Percentiles rank a stretch among this genome's conserved stretches.
Evolutionary conservation across 2,797 vertebrate genomes (phyloP).

Genomic region (Graptemys geographica): DNA sequence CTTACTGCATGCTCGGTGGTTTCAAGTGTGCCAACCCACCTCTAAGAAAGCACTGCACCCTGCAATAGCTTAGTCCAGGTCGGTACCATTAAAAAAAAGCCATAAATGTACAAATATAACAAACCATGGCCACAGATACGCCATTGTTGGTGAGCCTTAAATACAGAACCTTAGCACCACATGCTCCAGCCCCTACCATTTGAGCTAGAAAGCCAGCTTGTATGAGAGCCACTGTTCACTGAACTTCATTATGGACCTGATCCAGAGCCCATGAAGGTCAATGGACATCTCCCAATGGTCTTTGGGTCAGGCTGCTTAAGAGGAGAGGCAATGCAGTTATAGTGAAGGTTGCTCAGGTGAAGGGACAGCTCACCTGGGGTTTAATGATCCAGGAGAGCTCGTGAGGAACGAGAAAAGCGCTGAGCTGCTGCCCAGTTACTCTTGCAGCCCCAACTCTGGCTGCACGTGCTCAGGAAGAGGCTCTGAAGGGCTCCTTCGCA

Average conservation of each 20-base stretch:
- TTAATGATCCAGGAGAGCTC: neutral
- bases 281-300: neutral
- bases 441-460: neutral
- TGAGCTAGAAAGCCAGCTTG: too few relatives aligned
- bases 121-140: too few relatives aligned
- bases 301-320: neutral
- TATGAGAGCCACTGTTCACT: neutral
- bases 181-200: too few relatives aligned
- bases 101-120: too few relatives aligned
- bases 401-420: neutral
- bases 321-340: neutral
- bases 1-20: too few relatives aligned
- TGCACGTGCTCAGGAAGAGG: neutral
- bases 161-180: too few relatives aligned
- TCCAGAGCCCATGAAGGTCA: neutral
- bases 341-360: neutral
- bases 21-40: too few relatives aligned
- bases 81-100: too few relatives aligned
- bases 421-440: neutral
- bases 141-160: too few relatives aligned
- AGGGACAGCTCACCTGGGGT: neutral
- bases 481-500: neutral
- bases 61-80: too few relatives aligned
- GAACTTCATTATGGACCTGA: neutral
- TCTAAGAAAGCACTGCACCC: too few relatives aligned